phyloP scores from a whole-genome alignment of 2,113 vertebrate genomes.

The Thomomys bottae region DNA sequence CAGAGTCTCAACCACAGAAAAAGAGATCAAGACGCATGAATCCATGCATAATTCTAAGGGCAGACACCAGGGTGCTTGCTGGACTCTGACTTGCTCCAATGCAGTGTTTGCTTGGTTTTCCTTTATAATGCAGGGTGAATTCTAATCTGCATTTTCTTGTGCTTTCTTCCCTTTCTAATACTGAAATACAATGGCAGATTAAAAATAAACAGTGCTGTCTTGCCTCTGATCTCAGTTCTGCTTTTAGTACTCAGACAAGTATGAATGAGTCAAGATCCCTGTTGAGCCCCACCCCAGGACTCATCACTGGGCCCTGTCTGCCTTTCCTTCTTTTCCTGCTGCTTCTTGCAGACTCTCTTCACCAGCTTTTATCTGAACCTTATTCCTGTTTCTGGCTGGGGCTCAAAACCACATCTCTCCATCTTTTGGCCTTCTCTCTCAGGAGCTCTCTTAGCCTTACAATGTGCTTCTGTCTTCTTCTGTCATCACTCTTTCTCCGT shows the following conservation, averaged over 20 bases:
- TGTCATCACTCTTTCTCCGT: slow-evolving; percentile 8
- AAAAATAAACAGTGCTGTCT: slow-evolving; percentile 6
- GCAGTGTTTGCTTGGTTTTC: too few species aligned
- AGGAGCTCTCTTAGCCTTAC: neutral
- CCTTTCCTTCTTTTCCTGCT: neutral
- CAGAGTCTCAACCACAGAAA: neutral
- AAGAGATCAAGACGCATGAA: neutral
- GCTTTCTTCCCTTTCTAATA: slow-evolving; percentile 17
- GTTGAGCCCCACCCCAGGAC: neutral
- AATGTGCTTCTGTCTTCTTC: slow-evolving; percentile 15
- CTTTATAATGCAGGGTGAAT: too few species aligned
- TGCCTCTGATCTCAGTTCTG: neutral
- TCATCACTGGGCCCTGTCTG: neutral
- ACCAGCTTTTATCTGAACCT: neutral
- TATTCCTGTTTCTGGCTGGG: neutral
- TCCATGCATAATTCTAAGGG: neutral
- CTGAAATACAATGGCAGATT: slow-evolving; percentile 31
- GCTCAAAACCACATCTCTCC: neutral
- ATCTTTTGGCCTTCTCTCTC: neutral
- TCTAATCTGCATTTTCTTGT: slow-evolving; percentile 4
- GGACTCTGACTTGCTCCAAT: too few species aligned
- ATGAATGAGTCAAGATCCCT: slow-evolving; percentile 19
- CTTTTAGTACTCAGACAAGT: neutral
- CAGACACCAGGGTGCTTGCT: neutral
- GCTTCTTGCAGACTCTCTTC: neutral